Base-by-base conservation (phyloP, 2,888 invertebrate species). In the Hypomecis atomaria region DNA sequence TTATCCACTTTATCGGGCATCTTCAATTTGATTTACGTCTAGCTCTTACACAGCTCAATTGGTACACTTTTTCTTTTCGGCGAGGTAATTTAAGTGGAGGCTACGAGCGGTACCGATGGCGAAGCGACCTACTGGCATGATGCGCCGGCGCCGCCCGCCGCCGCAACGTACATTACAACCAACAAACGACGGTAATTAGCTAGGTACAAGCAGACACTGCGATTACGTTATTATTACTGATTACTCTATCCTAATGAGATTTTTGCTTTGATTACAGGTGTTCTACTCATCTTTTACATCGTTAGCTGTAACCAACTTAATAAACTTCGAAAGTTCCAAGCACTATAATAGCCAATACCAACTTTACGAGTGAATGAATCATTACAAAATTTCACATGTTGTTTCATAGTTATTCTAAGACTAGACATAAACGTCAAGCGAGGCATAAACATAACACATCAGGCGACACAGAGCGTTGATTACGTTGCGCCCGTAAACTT, bases 21-120 rank as follows among this genome's bases (percentile, higher is more conserved):
- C 92, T 92, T 90, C 91, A 92, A 90, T 92, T 92, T 92, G 92
- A 92, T 92, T 92, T 92, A 92, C 91, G 88, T 89, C 89, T 88
- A 87, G 82, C 86, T 86, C 85, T 87, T 86, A 86, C 87, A 86
- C 83, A 84, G 86, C 85, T 87, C 87, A 87, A 90, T 92, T 85
- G 88, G 88, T 89, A 89, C 84, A 91, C 91, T 92, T 92, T 92
- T 92, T 90, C 88, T 91, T 92, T 90, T 89, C 81, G 84, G 77
- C 80, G 75, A 82, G 77, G 83, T 87, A 84, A 88, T 86, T 88
- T 86, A 79, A 85, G 83, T 79, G 79, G 80, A 78, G 78, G 76
- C 79, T 79, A 65, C 71, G 67, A 76, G 76, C 73, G 72, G 76
- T 73, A 76, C 69, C 74, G 72, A 78, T 79, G 78, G 75, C 63